Conservation (phyloP, 1,140 invertebrate species). For the Ephestia elutella region DNA sequence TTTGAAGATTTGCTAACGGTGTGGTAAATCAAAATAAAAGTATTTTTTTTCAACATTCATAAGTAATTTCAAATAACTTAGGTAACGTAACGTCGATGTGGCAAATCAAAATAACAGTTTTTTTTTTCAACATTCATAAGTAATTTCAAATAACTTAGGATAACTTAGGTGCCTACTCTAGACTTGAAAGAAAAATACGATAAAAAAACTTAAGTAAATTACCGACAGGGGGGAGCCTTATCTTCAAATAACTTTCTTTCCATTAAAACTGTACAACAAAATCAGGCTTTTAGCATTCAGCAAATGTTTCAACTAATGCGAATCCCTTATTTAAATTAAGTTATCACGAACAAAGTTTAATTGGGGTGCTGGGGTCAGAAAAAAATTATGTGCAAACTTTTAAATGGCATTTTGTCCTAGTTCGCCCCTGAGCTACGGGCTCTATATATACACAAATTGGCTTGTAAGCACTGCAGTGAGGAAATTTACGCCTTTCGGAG, state of each 20-base stretch:
- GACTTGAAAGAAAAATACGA: not conserved
- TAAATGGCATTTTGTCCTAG: constrained; percentile 16
- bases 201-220: not conserved
- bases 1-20: no score
- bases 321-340: constrained; percentile 17
- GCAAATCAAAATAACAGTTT: no score
- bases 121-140: no score
- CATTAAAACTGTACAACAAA: constrained; percentile 4
- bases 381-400: constrained; percentile 32
- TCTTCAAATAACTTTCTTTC: not conserved
- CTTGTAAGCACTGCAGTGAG: not conserved
- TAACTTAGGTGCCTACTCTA: no score
- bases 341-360: constrained; percentile 16
- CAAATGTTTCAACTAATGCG: constrained; percentile 6
- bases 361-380: constrained; percentile 13
- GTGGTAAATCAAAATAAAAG: no score
- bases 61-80: no score
- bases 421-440: not conserved
- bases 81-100: no score
- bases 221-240: not conserved
- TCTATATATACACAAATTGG: not conserved
- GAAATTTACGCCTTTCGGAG: not conserved
- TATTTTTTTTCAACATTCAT: no score
- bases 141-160: no score
- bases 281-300: constrained; percentile 5